These are phyloP conservation scores for Pseudanteris insignis DNA, from an alignment of 2,888 invertebrate genomes.

Conservation along the genomic window DNA sequence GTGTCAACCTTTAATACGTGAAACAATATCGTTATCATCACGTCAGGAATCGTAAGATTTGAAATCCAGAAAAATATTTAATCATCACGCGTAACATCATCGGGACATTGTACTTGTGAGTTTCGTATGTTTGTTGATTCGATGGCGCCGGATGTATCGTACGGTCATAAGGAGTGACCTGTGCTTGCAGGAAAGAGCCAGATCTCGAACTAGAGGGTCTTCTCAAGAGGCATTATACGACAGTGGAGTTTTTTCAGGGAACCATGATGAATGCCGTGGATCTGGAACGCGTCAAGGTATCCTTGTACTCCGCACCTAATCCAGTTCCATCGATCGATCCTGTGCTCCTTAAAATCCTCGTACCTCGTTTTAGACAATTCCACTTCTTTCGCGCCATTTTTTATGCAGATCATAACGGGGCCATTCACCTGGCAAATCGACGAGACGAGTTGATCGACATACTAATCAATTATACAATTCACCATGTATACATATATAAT, in stretches of 20 bases:
- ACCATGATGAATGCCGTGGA: constrained; percentile 99
- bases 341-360: constrained; percentile 9
- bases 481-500: constrained; percentile 9
- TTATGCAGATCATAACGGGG: constrained; percentile 56
- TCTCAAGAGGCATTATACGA: constrained; percentile 99
- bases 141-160: constrained; percentile 48
- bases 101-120: too few species aligned
- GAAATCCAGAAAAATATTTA: too few species aligned
- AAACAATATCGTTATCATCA: too few species aligned
- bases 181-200: constrained; percentile 94
- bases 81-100: too few species aligned
- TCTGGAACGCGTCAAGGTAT: constrained; percentile 99
- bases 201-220: constrained; percentile 99
- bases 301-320: constrained; percentile 58
- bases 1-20: too few species aligned
- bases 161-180: constrained; percentile 63
- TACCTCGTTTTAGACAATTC: constrained; percentile 20
- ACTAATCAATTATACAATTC: constrained; percentile 40
- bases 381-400: constrained; percentile 37
- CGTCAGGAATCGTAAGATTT: too few species aligned
- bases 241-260: constrained; percentile 99
- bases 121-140: too few species aligned
- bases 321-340: constrained; percentile 36
- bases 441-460: constrained; percentile 58
- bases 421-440: constrained; percentile 55